phyloP scores from a whole-genome alignment of 1,140 invertebrate genomes.

The Radopholus similis region DNA sequence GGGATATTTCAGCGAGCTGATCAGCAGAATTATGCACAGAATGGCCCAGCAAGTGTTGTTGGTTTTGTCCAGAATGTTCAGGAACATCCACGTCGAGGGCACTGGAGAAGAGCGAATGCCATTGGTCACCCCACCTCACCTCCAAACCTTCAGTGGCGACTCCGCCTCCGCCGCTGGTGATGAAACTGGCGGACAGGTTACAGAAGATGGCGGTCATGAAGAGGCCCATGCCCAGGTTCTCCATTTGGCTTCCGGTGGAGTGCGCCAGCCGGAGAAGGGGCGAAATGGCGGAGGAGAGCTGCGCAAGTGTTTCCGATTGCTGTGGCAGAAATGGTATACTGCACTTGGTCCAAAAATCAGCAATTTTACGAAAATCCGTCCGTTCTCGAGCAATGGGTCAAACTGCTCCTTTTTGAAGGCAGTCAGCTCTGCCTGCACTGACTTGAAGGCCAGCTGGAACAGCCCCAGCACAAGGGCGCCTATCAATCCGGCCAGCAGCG shows the following conservation, averaged over 20 bases:
- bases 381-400: neutral
- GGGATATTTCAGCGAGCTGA: neutral
- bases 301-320: too few species aligned
- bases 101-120: neutral
- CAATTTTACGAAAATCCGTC: slow-evolving; percentile 2
- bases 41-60: slow-evolving; percentile 6
- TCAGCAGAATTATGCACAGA: slow-evolving; percentile 9
- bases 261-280: slow-evolving; percentile 4
- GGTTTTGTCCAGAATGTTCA: neutral
- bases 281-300: neutral
- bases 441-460: slow-evolving; percentile 6
- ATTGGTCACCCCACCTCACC: neutral
- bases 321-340: neutral
- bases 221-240: neutral
- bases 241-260: neutral
- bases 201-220: slow-evolving; percentile 8
- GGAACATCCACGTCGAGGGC: neutral
- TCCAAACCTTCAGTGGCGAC: neutral
- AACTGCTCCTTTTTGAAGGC: slow-evolving; percentile 3
- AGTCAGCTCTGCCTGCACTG: neutral
- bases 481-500: neutral
- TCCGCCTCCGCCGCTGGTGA: slow-evolving; percentile 3
- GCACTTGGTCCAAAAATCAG: neutral
- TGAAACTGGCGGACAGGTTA: slow-evolving; percentile 10
- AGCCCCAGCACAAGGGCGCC: neutral